These are phyloP conservation scores for Isurus oxyrinchus DNA, from an alignment of 2,113 vertebrate genomes.

Conservation along the genomic window DNA sequence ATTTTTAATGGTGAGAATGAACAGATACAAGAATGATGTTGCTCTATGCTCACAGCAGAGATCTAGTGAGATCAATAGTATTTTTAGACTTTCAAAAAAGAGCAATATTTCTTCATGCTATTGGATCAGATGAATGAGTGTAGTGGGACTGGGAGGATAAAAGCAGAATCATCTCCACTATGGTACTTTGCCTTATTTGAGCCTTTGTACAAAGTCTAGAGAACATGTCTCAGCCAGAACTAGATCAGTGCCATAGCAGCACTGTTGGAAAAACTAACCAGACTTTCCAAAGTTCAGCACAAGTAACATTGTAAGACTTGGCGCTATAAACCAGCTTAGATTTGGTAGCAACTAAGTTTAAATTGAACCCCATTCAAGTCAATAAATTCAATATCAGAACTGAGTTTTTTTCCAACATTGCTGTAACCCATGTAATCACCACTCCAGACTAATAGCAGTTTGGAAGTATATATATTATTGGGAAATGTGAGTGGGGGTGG, in stretches of 20 bases:
- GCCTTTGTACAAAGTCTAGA: neutral
- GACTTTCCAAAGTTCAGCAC: neutral
- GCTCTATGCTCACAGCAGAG: neutral
- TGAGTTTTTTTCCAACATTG: neutral
- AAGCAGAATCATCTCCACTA: neutral
- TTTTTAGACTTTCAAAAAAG: neutral
- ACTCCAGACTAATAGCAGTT: neutral
- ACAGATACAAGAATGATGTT: neutral
- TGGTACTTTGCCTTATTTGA: neutral
- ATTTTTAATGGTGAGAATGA: neutral
- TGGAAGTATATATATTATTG: too few relatives aligned
- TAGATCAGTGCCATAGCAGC: neutral
- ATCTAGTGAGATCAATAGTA: conserved; percentile 18
- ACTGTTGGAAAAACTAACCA: neutral
- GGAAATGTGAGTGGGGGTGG: too few relatives aligned
- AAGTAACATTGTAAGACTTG: neutral
- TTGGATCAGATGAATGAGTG: neutral
- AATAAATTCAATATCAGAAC: neutral
- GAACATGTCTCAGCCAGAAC: neutral
- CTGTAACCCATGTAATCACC: neutral
- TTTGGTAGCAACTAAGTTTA: neutral
- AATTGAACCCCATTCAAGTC: neutral
- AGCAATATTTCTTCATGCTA: neutral
- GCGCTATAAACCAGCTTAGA: neutral
- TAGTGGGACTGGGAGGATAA: neutral